Evolutionary conservation across 2,113 vertebrate genomes (phyloP).

Genomic region (Phocoena sinus): DNA sequence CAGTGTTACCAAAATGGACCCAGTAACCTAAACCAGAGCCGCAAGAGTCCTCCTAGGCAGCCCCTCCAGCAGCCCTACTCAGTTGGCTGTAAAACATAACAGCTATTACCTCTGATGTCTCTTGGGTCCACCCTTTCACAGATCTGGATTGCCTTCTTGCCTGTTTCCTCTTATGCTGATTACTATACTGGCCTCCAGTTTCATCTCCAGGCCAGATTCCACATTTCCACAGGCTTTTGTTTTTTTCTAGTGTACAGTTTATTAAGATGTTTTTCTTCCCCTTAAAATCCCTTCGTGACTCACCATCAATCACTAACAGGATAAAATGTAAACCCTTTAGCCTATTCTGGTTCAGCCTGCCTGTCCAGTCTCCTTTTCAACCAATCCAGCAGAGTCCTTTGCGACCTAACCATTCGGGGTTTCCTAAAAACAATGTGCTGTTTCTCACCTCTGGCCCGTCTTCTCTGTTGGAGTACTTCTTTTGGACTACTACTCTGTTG

Average conservation of each 20-base stretch:
- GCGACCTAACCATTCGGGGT: not conserved
- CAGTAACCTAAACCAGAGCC: not conserved
- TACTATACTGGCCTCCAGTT: not conserved
- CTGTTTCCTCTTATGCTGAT: not conserved
- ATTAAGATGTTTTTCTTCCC: not conserved
- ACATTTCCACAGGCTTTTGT: not conserved
- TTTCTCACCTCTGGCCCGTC: not conserved
- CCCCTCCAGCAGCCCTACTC: not conserved
- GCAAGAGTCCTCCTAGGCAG: not conserved
- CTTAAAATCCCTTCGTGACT: not conserved
- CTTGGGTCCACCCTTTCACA: not conserved
- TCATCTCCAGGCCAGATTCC: not conserved
- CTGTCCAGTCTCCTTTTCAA: not conserved
- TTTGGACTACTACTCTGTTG: no score
- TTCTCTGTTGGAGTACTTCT: no score
- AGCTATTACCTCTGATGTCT: accelerated
- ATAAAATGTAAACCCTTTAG: not conserved
- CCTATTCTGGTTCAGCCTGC: not conserved
- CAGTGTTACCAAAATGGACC: not conserved
- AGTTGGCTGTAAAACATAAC: not conserved
- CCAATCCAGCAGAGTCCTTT: not conserved
- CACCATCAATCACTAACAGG: not conserved
- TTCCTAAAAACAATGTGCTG: not conserved
- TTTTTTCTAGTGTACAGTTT: not conserved
- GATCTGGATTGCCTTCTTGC: not conserved